Evolutionary conservation across 1,140 invertebrate species (phyloP), one percentile per base, ranked within the genome.

Genomic region (Octopus sinensis): DNA sequence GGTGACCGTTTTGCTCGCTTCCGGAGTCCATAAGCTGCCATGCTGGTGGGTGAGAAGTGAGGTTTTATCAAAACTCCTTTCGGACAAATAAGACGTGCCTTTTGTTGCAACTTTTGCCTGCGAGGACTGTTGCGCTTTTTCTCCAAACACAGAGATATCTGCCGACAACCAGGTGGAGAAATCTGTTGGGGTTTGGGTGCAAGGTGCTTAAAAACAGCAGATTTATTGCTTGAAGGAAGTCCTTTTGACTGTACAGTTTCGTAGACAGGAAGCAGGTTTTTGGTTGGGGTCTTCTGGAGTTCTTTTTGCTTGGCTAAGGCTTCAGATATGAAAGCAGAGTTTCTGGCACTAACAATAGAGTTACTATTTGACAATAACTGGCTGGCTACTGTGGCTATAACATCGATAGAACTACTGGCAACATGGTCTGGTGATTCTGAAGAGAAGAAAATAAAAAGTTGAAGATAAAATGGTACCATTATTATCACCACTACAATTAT

Each of bases 11-110:
- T 51, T 13, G 83, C 85, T 82, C 78, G 86, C 79, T 86, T 85
- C 4, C 87, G 83, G 10, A 87, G 81, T 43, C 80, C 83, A 3
- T 84, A 84, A 23, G 87, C 88, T 62, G 86, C 85, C 78, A 84
- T 86, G 54, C 89, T 89, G 10, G 86, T 84, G 43, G 88, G 88
- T 5, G 88, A 89, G 12, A 86, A 80, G 13, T 86, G 83, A n/a
- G 82, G 80, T 52, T 86, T 86, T 17, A 87, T 82, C 4, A 86
- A 81, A 81, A 88, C 86, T 43, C 87, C 86, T 82, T 88, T 88
- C 6, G 88, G 88, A 13, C 87, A 81, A 73, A 89, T 88, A 17
- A 85, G 84, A 13, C 83, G 80, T 17, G 86, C 88, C 81, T 87
- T 82, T 62, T 83, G 83, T 30, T 88, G 84, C n/a, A 88, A 73